These are phyloP conservation scores for Hyla sarda DNA, from an alignment of 2,113 vertebrate genomes.

Conservation along the genomic window DNA sequence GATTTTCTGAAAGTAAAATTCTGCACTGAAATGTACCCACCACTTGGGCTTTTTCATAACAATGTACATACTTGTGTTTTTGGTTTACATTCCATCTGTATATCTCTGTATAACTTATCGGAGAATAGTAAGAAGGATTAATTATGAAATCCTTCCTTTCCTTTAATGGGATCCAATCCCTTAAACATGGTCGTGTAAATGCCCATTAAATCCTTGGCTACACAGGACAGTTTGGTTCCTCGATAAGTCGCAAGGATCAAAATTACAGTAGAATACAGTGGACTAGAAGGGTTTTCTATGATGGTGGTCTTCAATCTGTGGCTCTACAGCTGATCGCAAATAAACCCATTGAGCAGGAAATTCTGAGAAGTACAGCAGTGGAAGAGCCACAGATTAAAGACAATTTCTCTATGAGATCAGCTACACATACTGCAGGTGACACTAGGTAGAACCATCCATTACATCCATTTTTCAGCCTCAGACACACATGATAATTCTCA, in stretches of 20 bases:
- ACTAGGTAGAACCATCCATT: not conserved
- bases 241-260: not conserved
- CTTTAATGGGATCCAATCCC: not conserved
- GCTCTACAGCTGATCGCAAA: not conserved
- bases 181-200: not conserved
- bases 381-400: not conserved
- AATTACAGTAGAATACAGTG: not conserved
- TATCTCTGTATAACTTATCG: not conserved
- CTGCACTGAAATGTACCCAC: not conserved
- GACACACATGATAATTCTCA: constrained; percentile 10
- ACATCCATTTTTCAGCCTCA: not conserved
- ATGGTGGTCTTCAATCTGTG: not conserved
- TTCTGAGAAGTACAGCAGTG: not conserved
- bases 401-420: not conserved
- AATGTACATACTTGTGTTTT: not conserved
- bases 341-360: too few species aligned
- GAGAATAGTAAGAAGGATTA: not conserved
- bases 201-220: not conserved
- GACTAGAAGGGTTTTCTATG: not conserved
- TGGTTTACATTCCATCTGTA: not conserved
- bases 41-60: too few species aligned
- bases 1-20: not conserved
- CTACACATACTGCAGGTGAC: constrained; percentile 17
- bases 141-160: too few species aligned
- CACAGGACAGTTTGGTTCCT: not conserved